Percentiles rank a stretch among this genome's conserved stretches.
Evolutionary conservation across 2,888 invertebrate species (phyloP).

Genomic region (Dicranocentrus wangi): DNA sequence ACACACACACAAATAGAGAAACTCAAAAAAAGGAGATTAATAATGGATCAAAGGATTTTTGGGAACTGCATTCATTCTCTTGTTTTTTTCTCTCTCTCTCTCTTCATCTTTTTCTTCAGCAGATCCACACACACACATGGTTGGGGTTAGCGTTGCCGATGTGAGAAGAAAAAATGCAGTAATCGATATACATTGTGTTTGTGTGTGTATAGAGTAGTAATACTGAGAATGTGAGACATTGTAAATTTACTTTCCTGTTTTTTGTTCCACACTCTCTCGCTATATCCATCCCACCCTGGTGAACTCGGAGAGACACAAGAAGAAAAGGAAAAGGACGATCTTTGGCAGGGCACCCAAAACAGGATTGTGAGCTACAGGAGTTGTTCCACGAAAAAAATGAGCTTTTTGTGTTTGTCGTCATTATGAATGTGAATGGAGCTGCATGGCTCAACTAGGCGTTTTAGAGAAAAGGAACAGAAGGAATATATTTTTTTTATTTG

Average conservation of each 20-base stretch:
- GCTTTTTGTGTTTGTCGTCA: no score
- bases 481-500: no score
- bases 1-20: slow-evolving; percentile 25
- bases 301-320: neutral
- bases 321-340: slow-evolving; percentile 14
- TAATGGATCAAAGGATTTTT: slow-evolving; percentile 63
- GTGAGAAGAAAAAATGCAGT: slow-evolving; percentile 10
- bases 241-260: neutral
- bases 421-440: no score
- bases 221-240: neutral
- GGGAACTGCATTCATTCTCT: slow-evolving; percentile 58
- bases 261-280: neutral
- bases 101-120: neutral
- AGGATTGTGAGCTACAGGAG: slow-evolving; percentile 2
- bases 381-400: no score
- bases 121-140: neutral
- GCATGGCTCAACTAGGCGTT: neutral
- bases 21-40: slow-evolving; percentile 46
- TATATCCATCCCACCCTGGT: slow-evolving; percentile 20
- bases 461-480: neutral
- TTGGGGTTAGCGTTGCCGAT: neutral
- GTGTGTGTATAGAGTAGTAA: neutral
- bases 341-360: slow-evolving; percentile 41
- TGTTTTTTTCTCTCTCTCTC: slow-evolving; percentile 15
- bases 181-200: neutral